Evolutionary conservation across 2,113 vertebrate species (phyloP).

Genomic region (Nannobrachium achirus): DNA sequence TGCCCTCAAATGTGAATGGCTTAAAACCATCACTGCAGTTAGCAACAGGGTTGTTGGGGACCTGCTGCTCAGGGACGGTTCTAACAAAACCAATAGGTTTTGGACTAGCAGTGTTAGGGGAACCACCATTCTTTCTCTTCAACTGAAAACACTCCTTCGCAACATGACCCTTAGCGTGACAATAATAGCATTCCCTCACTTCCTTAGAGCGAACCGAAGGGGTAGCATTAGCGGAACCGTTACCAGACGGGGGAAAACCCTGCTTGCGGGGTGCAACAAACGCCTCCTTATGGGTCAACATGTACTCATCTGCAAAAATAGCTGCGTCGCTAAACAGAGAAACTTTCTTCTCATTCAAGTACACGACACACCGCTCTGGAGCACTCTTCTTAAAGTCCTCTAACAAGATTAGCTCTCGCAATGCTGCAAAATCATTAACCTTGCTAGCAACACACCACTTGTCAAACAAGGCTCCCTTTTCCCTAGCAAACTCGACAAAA

Average conservation of each 20-base stretch:
- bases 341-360: too few relatives aligned
- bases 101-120: not conserved
- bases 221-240: not conserved
- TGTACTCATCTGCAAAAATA: conserved; percentile 12
- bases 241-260: too few relatives aligned
- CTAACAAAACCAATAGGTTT: conserved; percentile 10
- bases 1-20: conserved; percentile 1
- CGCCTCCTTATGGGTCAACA: conserved; percentile 1
- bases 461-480: conserved; percentile 10
- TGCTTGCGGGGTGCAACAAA: not conserved
- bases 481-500: conserved; percentile 25
- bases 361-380: conserved; percentile 17
- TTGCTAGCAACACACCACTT: conserved; percentile 10
- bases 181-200: conserved; percentile 17
- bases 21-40: not conserved
- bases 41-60: not conserved
- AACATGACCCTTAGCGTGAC: not conserved
- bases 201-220: too few relatives aligned
- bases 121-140: not conserved
- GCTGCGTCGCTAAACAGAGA: not conserved
- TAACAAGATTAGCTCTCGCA: conserved; percentile 9
- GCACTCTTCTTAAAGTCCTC: conserved; percentile 7
- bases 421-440: not conserved
- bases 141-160: not conserved
- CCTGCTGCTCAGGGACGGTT: not conserved